Conservation (phyloP, 2,888 invertebrate genomes). For the Eupithecia subumbrata region DNA sequence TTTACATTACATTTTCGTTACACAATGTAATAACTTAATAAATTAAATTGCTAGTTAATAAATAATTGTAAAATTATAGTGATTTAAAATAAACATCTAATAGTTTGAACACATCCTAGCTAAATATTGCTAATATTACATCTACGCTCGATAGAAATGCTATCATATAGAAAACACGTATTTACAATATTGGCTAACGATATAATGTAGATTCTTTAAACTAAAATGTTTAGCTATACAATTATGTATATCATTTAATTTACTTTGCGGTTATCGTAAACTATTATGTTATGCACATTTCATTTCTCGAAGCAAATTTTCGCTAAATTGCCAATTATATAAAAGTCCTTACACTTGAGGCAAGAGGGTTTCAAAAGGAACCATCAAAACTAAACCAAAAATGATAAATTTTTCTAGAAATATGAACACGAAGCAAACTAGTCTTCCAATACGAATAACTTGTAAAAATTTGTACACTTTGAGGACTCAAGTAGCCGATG, state of each 20-base stretch:
- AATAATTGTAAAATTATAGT: conserved; percentile 74
- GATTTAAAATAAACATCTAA: conserved; percentile 69
- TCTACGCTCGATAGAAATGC: conserved; percentile 73
- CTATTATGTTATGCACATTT: conserved; percentile 36
- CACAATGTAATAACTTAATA: conserved; percentile 68
- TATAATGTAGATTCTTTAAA: conserved; percentile 57
- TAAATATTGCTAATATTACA: conserved; percentile 78
- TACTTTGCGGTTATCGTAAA: conserved; percentile 45
- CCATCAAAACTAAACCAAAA: not conserved
- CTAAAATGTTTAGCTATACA: conserved; percentile 66
- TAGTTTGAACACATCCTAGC: conserved; percentile 82
- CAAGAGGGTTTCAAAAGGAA: conserved; percentile 6
- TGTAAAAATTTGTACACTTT: conserved; percentile 36
- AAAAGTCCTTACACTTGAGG: conserved; percentile 18
- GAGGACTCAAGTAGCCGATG: conserved; percentile 33
- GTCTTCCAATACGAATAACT: conserved; percentile 27
- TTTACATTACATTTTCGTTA: conserved; percentile 46
- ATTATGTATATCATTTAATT: conserved; percentile 51
- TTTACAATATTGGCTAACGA: conserved; percentile 72
- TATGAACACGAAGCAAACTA: conserved; percentile 30
- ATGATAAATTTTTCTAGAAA: conserved; percentile 6
- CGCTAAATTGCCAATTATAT: conserved; percentile 17
- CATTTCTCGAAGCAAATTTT: conserved; percentile 20
- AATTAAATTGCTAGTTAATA: conserved; percentile 75
- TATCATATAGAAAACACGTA: conserved; percentile 66